Percentiles rank a stretch among this genome's conserved stretches.
Evolutionary conservation across 2,797 vertebrate species (phyloP).

Genomic region (Cichlasoma orientale): DNA sequence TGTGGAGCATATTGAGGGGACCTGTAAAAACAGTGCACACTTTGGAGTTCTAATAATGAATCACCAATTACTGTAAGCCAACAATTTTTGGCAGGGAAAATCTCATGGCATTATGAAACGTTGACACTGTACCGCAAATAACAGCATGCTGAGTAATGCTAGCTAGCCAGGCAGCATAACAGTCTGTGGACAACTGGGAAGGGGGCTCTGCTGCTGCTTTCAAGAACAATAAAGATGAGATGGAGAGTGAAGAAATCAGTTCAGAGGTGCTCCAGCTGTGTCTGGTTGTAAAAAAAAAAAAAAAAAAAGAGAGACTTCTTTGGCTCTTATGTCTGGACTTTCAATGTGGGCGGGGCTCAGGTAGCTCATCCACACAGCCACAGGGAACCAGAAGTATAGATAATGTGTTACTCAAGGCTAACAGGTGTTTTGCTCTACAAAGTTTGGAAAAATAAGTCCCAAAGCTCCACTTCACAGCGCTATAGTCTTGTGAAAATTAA

Average conservation of each 20-base stretch:
- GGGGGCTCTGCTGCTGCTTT: background rate
- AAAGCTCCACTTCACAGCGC: background rate
- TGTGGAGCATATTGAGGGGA: background rate
- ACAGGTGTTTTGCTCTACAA: background rate
- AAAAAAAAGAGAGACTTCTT: background rate
- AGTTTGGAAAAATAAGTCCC: background rate
- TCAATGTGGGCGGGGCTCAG: background rate
- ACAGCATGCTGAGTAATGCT: background rate
- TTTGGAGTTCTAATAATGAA: background rate
- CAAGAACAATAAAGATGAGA: background rate
- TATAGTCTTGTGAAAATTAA: background rate
- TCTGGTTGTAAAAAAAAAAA: background rate
- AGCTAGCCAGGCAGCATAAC: background rate
- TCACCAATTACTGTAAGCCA: background rate
- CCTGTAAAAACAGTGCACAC: background rate
- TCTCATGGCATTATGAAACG: background rate
- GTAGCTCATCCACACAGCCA: background rate
- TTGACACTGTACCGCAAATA: background rate
- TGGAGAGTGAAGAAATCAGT: background rate
- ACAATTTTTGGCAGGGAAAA: background rate
- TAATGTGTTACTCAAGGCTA: background rate
- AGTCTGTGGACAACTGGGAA: background rate
- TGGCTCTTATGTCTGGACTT: background rate
- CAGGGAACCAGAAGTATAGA: background rate
- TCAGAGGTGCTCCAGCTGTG: background rate